A percentile compares a stretch with the other conserved stretches of the same genome.
These are phyloP conservation scores for Varroa destructor DNA, from an alignment of 1,140 invertebrate species.

Conservation along the genomic window DNA sequence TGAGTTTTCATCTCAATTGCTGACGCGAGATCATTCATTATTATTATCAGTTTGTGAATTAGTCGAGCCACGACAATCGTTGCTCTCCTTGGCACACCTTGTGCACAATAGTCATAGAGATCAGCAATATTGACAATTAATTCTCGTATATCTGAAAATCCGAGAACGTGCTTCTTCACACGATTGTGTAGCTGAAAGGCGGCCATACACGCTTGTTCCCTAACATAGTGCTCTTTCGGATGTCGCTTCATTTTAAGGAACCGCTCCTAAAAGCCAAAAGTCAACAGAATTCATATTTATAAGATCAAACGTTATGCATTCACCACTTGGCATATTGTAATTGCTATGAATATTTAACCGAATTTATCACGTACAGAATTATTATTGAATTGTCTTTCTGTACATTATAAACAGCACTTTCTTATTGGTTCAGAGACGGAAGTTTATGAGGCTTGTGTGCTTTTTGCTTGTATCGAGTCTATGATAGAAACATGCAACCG, in stretches of 20 bases:
- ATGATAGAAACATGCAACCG: too few relatives aligned
- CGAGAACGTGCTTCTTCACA: slow-evolving; percentile 4
- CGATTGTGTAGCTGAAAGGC: slow-evolving; percentile 9
- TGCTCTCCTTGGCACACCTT: not conserved
- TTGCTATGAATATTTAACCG: too few relatives aligned
- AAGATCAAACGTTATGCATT: too few relatives aligned
- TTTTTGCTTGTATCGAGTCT: too few relatives aligned
- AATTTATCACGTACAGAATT: too few relatives aligned
- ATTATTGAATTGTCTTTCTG: too few relatives aligned
- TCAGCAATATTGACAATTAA: slow-evolving; percentile 8
- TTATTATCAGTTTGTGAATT: not conserved
- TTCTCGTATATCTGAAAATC: slow-evolving; percentile 7
- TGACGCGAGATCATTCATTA: not conserved
- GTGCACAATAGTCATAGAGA: not conserved
- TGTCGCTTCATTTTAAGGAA: slow-evolving; percentile 4
- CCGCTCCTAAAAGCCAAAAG: not conserved
- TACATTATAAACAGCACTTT: too few relatives aligned
- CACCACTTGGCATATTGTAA: too few relatives aligned
- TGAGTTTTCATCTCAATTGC: slow-evolving; percentile 1
- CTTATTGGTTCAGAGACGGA: too few relatives aligned
- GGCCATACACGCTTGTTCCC: slow-evolving; percentile 15
- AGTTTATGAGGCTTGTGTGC: too few relatives aligned
- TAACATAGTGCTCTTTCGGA: slow-evolving; percentile 16
- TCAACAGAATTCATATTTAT: too few relatives aligned
- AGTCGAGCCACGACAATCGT: not conserved